Evolutionary conservation across 2,113 vertebrate genomes (phyloP), one percentile per base, ranked within the genome.

Genomic region (Typhlomys cinereus): DNA sequence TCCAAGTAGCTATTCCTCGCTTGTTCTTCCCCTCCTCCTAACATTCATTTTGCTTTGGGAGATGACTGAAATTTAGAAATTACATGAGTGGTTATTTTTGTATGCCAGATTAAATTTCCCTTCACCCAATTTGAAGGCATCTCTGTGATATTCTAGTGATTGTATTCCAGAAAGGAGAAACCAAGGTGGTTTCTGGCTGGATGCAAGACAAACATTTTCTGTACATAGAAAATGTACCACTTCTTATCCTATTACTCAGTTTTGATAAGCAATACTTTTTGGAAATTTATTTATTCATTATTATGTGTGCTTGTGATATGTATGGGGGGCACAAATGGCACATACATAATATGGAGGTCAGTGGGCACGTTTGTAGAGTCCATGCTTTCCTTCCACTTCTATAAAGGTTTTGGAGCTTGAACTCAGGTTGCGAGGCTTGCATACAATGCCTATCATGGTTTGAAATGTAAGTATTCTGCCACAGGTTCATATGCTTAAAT

Each of bases 11-110:
- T 61, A 10, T 18, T 61, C 27, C 64, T 82, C 36, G 48, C 80
- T 75, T 57, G 13, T 61, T 64, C 73, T 64, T 79, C 34, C 46
- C 44, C 31, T 73, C 81, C 66, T 29, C 61, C 59, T 57, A 57
- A n/a, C 62, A 7, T 70, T 93, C 31, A 12, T 62, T 69, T 59
- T 76, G 46, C 83, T 62, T 76, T 50, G 80, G 76, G 39, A 64
- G 81, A 78, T 73, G 15, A 34, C 81, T 96, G 81, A 83, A 67
- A 93, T 69, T 87, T 39, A 93, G 50, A 54, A 73, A 25, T 95
- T 80, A 66, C 5, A 44, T 7, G 54, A 81, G 52, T 76, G 41
- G 15, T 21, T 83, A 84, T 69, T 89, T 44, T 59, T 59, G 5
- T 69, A 34, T 7, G 10, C 17, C 36, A 89, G 27, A 52, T 85